Evolutionary conservation across 2,797 vertebrate genomes (phyloP).

Genomic region (Sebastes minor): DNA sequence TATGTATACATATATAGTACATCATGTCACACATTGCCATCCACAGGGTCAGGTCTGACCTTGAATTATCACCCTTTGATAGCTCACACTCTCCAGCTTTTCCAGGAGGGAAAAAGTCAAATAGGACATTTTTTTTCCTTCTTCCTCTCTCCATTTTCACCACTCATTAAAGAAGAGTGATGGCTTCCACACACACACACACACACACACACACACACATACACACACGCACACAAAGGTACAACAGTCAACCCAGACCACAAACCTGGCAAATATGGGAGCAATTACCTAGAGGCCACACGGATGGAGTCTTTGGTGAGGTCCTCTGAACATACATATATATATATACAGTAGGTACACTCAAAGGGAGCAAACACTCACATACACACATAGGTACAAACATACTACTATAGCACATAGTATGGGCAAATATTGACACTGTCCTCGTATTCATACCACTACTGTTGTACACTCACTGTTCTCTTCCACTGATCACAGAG

Average conservation of each 20-base stretch:
- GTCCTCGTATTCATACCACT: no score
- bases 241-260: conserved; percentile 10
- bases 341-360: no score
- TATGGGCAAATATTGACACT: no score
- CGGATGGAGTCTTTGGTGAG: conserved; percentile 8
- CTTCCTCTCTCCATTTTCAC: conserved; percentile 25
- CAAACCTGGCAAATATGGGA: conserved; percentile 45
- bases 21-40: background rate
- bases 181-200: conserved; percentile 19
- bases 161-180: conserved; percentile 29
- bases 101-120: background rate
- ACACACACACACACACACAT: background rate
- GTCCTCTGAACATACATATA: background rate
- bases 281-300: conserved; percentile 48
- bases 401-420: background rate
- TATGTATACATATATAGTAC: no score
- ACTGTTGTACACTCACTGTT: no score
- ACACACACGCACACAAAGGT: background rate
- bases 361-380: background rate
- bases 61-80: background rate
- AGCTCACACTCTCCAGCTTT: background rate
- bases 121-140: background rate
- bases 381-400: background rate
- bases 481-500: no score
- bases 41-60: background rate